Percentiles rank a stretch among this genome's conserved stretches.
Conservation (phyloP, 2,113 vertebrate genomes). For the Petromus typicus region DNA sequence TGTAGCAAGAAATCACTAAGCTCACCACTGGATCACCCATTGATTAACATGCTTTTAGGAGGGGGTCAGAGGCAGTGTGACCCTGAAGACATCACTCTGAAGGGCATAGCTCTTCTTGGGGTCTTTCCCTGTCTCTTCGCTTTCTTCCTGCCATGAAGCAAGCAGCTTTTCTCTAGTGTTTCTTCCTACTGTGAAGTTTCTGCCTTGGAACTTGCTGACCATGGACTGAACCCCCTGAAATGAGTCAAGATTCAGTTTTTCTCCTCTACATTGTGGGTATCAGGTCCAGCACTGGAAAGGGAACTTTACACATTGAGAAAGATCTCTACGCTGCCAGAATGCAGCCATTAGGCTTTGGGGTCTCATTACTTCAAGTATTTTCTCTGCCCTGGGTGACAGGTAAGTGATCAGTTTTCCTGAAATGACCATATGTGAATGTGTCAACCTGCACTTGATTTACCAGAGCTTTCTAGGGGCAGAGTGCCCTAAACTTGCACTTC, state of each 20-base stretch:
- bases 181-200: background rate
- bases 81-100: background rate
- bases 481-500: background rate
- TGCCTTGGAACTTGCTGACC: background rate
- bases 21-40: background rate
- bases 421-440: background rate
- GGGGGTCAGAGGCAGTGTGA: background rate
- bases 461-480: background rate
- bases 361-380: conserved; percentile 42
- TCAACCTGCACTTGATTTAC: background rate
- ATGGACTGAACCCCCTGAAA: background rate
- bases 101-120: background rate
- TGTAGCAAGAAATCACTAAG: background rate
- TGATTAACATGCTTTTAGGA: background rate
- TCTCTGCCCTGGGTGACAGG: background rate
- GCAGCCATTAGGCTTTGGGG: background rate
- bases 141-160: background rate
- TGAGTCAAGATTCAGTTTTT: no score
- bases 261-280: background rate
- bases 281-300: background rate
- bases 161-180: background rate
- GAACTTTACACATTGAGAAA: background rate
- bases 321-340: conserved; percentile 22
- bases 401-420: background rate
- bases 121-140: background rate